Conservation (phyloP, 1,140 invertebrate species). For the Nasonia giraulti region DNA sequence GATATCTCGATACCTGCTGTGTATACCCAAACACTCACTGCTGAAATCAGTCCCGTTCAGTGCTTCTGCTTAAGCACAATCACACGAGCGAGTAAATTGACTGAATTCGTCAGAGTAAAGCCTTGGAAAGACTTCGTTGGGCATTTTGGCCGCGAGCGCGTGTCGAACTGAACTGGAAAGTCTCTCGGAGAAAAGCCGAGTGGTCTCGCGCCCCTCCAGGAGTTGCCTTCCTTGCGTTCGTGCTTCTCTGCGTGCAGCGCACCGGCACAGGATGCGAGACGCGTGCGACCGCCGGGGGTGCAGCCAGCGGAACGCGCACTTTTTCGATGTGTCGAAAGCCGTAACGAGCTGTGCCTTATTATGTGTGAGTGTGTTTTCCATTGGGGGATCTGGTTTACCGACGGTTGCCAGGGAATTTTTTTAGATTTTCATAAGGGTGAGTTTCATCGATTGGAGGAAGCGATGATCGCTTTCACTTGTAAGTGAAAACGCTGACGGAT, state of each 20-base stretch:
- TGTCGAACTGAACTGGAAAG: constrained; percentile 28
- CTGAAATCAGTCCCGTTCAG: too few species aligned
- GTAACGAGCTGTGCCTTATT: background rate
- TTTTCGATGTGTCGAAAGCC: background rate
- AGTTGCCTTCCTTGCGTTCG: background rate
- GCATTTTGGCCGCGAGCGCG: constrained; percentile 10
- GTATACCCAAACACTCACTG: background rate
- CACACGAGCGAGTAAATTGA: background rate
- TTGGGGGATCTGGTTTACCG: background rate
- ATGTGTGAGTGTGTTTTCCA: background rate
- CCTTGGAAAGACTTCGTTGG: background rate
- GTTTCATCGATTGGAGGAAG: too few species aligned
- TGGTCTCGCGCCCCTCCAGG: background rate
- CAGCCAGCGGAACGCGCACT: constrained; percentile 30
- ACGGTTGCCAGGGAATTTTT: background rate
- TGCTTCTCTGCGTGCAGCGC: background rate
- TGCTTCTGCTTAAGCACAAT: too few species aligned
- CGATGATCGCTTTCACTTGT: too few species aligned
- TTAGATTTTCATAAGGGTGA: background rate
- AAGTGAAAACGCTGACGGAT: too few species aligned
- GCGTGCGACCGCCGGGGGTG: background rate
- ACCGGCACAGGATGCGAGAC: background rate
- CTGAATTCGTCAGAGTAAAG: background rate
- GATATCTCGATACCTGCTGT: background rate
- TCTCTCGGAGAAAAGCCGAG: background rate